A percentile compares a stretch with the other conserved stretches of the same genome.
Conservation (phyloP, 2,888 invertebrate genomes). For the Herminia tarsipennalis region DNA sequence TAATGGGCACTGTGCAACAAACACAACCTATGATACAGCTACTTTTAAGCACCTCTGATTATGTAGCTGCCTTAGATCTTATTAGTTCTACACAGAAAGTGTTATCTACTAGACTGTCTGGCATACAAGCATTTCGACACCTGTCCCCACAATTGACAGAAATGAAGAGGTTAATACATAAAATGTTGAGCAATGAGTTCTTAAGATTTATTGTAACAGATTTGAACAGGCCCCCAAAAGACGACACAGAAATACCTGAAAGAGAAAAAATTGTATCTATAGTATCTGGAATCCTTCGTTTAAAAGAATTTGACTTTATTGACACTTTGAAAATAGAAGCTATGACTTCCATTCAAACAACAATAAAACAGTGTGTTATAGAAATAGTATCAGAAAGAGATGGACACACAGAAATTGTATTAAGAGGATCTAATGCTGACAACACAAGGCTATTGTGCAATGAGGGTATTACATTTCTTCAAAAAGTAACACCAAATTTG, state of each 20-base stretch:
- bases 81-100: slow-evolving; percentile 98
- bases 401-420: slow-evolving; percentile 75
- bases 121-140: slow-evolving; percentile 97
- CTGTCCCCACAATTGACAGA: slow-evolving; percentile 97
- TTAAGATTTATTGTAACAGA: slow-evolving; percentile 96
- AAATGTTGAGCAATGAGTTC: slow-evolving; percentile 98
- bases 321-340: slow-evolving; percentile 95
- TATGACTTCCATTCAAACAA: slow-evolving; percentile 93
- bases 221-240: slow-evolving; percentile 91
- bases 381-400: slow-evolving; percentile 86
- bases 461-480: slow-evolving; percentile 89
- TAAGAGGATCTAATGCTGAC: slow-evolving; percentile 76
- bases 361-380: slow-evolving; percentile 95
- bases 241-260: slow-evolving; percentile 87
- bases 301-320: slow-evolving; percentile 95
- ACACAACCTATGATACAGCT: slow-evolving; percentile 99
- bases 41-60: slow-evolving; percentile 97
- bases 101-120: slow-evolving; percentile 94
- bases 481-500: slow-evolving; percentile 88
- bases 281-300: slow-evolving; percentile 95
- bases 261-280: slow-evolving; percentile 95
- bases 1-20: slow-evolving; percentile 98
- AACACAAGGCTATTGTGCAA: slow-evolving; percentile 85
- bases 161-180: slow-evolving; percentile 97
- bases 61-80: slow-evolving; percentile 98